These are phyloP conservation scores for Podarcis raffonei DNA, from an alignment of 2,113 vertebrate species.

Conservation along the genomic window DNA sequence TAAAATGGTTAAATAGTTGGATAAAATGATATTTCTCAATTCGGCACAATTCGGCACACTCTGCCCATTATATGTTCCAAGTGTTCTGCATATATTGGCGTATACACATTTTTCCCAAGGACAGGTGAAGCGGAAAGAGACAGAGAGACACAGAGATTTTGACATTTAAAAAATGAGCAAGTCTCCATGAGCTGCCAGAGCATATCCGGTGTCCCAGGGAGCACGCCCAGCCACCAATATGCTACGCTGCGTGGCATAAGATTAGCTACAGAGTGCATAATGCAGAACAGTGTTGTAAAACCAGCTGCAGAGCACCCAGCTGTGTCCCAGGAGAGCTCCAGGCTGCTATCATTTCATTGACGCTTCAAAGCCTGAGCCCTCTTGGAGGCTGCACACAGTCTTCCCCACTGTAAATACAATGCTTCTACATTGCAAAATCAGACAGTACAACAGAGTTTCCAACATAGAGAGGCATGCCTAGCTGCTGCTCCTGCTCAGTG, in stretches of 20 bases:
- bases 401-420: not conserved
- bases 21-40: not conserved
- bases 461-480: constrained; percentile 28
- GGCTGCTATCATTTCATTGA: constrained; percentile 53
- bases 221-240: constrained; percentile 41
- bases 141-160: not conserved
- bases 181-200: constrained; percentile 19
- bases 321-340: constrained; percentile 41
- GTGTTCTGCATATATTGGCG: not conserved
- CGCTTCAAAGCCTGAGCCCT: constrained; percentile 51
- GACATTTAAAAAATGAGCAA: constrained; percentile 28
- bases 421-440: not conserved
- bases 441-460: constrained; percentile 49
- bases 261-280: constrained; percentile 8
- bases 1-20: not conserved
- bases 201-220: constrained; percentile 20
- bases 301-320: constrained; percentile 54
- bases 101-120: not conserved
- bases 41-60: not conserved
- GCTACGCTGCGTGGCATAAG: constrained; percentile 31
- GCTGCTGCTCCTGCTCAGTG: constrained; percentile 43
- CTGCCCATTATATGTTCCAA: not conserved
- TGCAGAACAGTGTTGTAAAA: constrained; percentile 39
- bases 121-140: not conserved
- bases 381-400: not conserved